These are phyloP conservation scores for Pycnonotus jocosus DNA, from an alignment of 2,113 vertebrate species.

Conservation along the genomic window DNA sequence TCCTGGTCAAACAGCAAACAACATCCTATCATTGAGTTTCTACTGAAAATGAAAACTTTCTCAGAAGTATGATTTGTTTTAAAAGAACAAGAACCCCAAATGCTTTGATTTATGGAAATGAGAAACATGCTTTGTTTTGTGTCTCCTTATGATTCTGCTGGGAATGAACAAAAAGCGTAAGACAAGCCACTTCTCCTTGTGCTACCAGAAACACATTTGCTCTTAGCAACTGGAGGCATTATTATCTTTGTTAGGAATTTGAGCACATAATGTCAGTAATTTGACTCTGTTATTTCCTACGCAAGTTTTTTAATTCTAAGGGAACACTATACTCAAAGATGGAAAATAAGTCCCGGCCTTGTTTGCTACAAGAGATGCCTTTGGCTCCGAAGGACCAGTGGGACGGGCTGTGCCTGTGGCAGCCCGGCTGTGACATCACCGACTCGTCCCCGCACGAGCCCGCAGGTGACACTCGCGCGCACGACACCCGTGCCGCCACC, in stretches of 20 bases:
- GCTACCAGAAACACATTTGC: rapidly evolving
- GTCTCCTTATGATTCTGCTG: too few species aligned
- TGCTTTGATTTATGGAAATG: not conserved
- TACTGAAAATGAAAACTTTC: not conserved
- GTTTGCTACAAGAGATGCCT: not conserved
- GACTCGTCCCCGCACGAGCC: not conserved
- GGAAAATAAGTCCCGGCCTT: too few species aligned
- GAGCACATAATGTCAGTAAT: not conserved
- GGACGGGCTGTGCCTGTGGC: not conserved
- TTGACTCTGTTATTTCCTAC: not conserved
- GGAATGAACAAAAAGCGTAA: rapidly evolving
- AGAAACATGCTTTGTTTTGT: not conserved
- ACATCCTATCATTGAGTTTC: not conserved
- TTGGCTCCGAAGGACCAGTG: rapidly evolving
- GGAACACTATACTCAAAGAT: too few species aligned
- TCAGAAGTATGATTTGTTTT: not conserved
- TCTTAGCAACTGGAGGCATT: rapidly evolving
- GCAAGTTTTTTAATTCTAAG: not conserved
- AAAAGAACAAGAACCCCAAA: not conserved
- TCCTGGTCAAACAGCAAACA: not conserved
- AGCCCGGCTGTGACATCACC: not conserved
- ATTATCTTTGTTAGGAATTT: not conserved
- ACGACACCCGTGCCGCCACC: not conserved
- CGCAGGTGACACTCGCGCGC: not conserved
- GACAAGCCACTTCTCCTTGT: not conserved